Base-by-base conservation (phyloP, 1,140 invertebrate species). In the Scylla paramamosain region DNA sequence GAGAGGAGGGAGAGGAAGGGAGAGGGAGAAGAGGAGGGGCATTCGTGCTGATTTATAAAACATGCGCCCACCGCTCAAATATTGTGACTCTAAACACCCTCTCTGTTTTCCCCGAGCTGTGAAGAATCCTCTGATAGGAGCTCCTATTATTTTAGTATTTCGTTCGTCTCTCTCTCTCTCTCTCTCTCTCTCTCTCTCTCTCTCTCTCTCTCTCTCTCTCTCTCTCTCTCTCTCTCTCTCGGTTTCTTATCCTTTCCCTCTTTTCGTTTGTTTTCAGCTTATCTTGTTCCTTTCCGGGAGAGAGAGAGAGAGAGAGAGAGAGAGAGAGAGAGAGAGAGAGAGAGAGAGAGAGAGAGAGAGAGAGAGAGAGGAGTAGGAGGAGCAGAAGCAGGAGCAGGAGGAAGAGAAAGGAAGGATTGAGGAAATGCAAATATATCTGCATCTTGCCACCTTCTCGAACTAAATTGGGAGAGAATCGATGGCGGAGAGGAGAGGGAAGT, bases 141-240 rank as follows among this genome's bases (percentile, higher is more conserved):
- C 45, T 88, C 45, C 93, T 93, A 93, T 93, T 93, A 93, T 93
- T 93, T 93, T 93, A 93, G 93, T 93, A 93, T 93, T 93, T 93
- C 93, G 83, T 88, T 93, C 93, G 86, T 88, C 93, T 88, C 93
- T 59, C 93, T 93, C 84, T 25, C 93, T 88, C 46, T 93, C n/a
- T 93, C 84, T 52, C 84, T 67, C 84, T 28, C 92, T 29, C 84
- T 31, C 45, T 20, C 92, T 52, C n/a, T 14, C 46, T 45, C 25
- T 88, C 45, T 25, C 67, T 10, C 31, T 77, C 32, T 29, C 87
- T 20, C 86, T 67, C 84, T 90, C 25, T 67, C 92, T 46, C 82
- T 48, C 83, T 52, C 46, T 87, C n/a, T 59, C 25, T 45, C 52
- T 93, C 86, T 39, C 48, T 82, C 39, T 67, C 16, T 59, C 83